Conservation (phyloP, 2,888 invertebrate species). For the Bembecia ichneumoniformis region DNA sequence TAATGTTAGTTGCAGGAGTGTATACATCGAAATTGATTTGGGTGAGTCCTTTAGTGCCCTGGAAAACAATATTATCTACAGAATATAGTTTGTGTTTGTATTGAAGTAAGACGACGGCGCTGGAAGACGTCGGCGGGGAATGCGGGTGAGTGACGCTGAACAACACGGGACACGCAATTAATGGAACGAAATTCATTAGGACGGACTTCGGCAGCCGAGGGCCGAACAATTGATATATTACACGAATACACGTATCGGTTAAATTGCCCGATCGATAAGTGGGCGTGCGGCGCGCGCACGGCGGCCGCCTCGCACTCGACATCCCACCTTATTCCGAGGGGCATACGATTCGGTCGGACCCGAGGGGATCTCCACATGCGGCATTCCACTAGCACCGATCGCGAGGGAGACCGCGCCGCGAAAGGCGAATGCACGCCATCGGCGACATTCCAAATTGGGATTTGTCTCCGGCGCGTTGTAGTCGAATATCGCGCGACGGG, state of each 20-base stretch:
- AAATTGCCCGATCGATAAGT: slow-evolving; percentile 60
- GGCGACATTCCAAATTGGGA: no score
- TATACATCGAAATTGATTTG: no score
- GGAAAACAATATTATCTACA: no score
- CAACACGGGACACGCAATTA: slow-evolving; percentile 7
- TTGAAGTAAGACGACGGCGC: no score
- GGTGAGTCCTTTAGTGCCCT: no score
- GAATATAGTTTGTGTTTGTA: no score
- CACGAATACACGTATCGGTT: slow-evolving; percentile 49
- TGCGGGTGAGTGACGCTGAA: neutral
- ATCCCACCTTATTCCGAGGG: neutral
- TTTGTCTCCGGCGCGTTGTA: no score
- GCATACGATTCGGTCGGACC: neutral
- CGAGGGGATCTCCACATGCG: no score
- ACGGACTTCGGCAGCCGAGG: slow-evolving; percentile 28
- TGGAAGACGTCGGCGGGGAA: neutral
- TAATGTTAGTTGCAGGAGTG: no score
- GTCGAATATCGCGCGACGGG: neutral
- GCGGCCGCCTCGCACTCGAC: neutral
- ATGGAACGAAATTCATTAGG: slow-evolving; percentile 12
- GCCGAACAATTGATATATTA: slow-evolving; percentile 45
- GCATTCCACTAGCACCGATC: no score
- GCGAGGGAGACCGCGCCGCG: no score
- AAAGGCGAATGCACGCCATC: no score
- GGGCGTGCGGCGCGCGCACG: slow-evolving; percentile 31